Evolutionary conservation across 2,113 vertebrate genomes (phyloP), one percentile per base, ranked within the genome.

Genomic region (Percopsis transmontana): DNA sequence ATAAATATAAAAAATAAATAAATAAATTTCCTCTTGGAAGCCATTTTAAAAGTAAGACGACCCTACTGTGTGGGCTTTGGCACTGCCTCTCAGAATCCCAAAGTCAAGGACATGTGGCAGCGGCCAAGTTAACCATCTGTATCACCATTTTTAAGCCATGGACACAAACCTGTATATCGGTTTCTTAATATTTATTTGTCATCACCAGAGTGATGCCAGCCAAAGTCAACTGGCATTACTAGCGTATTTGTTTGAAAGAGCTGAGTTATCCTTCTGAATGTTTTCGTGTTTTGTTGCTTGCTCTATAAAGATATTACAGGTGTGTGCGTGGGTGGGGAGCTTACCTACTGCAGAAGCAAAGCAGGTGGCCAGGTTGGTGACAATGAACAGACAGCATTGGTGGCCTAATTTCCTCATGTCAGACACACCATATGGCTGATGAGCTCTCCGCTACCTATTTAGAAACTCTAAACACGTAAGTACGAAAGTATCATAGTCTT

Each of bases 341-440:
- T 84, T 83, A 75, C 72, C 81, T 63, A 15, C 54, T 70, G 77
- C 78, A 81, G 69, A 77, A 70, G 80, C 81, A 76, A 85, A 91
- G 88, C 88, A 90, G 88, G 86, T 91, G 90, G 87, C 82, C 81
- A 81, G 76, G 86, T 83, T 88, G 88, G 86, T 91, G 89, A 91
- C 90, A 91, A 91, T 84, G 80, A 91, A 89, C 86, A 91, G 90
- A 89, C 90, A 92, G 87, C 87, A 87, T 85, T 85, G 86, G 85
- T 92, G 91, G 89, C 91, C 91, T 90, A 90, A 89, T 92, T 92
- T 92, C 87, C 80, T 90, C 86, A 88, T 89, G 91, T 91, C 88
- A 91, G 88, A 91, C 90, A 90, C 90, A 85, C 91, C 91, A 92
- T 92, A 92, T 92, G 91, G 90, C 82, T 91, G 74, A 80, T 80